phyloP scores from a whole-genome alignment of 2,888 invertebrate species.

The Hesperia comma region DNA sequence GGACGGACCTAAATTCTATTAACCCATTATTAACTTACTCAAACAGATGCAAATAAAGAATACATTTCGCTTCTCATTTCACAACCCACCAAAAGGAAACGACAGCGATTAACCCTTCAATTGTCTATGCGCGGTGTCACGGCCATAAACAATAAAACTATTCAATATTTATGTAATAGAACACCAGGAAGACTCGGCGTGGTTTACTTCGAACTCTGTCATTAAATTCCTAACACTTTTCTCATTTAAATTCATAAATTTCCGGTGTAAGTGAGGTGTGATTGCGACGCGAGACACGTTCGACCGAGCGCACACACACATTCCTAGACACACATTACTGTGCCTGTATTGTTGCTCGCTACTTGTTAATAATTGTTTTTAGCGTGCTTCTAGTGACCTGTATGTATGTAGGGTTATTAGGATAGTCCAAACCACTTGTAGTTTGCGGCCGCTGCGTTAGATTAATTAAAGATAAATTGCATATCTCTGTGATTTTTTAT shows the following conservation, averaged over 20 bases:
- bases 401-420: too few relatives aligned
- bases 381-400: too few relatives aligned
- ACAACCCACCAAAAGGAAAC: constrained; percentile 39
- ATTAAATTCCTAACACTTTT: constrained; percentile 83
- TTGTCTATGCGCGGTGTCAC: constrained; percentile 54
- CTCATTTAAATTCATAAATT: constrained; percentile 84
- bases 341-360: background rate
- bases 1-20: too few relatives aligned
- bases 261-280: constrained; percentile 75
- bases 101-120: constrained; percentile 48
- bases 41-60: too few relatives aligned
- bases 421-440: too few relatives aligned
- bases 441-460: too few relatives aligned
- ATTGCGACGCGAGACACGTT: constrained; percentile 73
- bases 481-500: too few relatives aligned
- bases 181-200: constrained; percentile 61
- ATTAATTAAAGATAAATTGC: too few relatives aligned
- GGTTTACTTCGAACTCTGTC: constrained; percentile 68
- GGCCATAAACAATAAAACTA: constrained; percentile 65
- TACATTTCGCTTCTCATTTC: background rate
- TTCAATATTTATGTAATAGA: constrained; percentile 70
- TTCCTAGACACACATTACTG: constrained; percentile 56
- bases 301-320: constrained; percentile 73
- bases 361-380: background rate
- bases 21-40: too few relatives aligned